Evolutionary conservation across 2,888 invertebrate species (phyloP), one percentile per base, ranked within the genome.

Genomic region (Epicampocera succincta): DNA sequence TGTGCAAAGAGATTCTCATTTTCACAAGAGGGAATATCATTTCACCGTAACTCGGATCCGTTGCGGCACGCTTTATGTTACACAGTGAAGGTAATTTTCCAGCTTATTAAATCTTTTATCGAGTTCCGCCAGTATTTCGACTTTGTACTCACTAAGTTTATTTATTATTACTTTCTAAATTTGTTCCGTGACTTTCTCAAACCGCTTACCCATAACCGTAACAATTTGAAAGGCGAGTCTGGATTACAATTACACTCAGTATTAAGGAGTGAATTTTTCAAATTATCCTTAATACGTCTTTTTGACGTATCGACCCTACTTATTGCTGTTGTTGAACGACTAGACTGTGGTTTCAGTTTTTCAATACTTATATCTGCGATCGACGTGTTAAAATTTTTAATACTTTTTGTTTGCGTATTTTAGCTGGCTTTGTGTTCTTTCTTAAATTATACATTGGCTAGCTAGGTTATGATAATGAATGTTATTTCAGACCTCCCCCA

Each of bases 101-200:
- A 38, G 13, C 17, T 6, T 21, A 13, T 2, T 4, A 52, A 52
- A 52, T 4, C 21, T 52, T 1, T 52, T n/a, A n/a, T n/a, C n/a
- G n/a, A n/a, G n/a, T n/a, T n/a, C n/a, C n/a, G n/a, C n/a, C n/a
- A n/a, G n/a, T n/a, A n/a, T n/a, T n/a, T n/a, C n/a, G n/a, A n/a
- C n/a, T n/a, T n/a, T n/a, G n/a, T n/a, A n/a, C n/a, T n/a, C n/a
- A n/a, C n/a, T n/a, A n/a, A n/a, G n/a, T n/a, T n/a, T n/a, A n/a
- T n/a, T n/a, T n/a, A n/a, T 58, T 8, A 61, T n/a, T 8, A 61
- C 9, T 44, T 61, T 21, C 12, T 44, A n/a, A 61, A 44, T 61
- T 25, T 44, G 15, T 15, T 21, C 60, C 4, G 42, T 17, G 21
- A 60, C 21, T 21, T 42, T 60, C n/a, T n/a, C n/a, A n/a, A n/a